Conservation (phyloP, 1,140 invertebrate genomes). For the Drosophila punjabiensis region DNA sequence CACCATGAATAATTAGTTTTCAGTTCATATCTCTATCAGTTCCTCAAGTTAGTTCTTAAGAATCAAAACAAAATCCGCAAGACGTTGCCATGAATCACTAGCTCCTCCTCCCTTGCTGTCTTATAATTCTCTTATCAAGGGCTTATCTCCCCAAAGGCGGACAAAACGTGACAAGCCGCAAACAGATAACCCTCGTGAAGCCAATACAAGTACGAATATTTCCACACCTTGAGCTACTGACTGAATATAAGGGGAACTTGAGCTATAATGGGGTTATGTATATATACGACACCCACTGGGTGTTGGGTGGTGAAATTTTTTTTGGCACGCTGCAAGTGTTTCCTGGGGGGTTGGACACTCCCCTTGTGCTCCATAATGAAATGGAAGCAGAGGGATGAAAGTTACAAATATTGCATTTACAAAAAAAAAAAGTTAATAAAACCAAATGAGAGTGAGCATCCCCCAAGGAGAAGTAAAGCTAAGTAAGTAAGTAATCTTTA, state of each 20-base stretch:
- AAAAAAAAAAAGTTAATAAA: slow-evolving; percentile 27
- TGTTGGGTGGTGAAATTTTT: slow-evolving; percentile 23
- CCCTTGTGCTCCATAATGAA: neutral
- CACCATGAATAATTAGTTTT: neutral
- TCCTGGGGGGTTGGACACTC: slow-evolving; percentile 24
- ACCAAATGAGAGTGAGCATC: slow-evolving; percentile 1
- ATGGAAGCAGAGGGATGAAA: slow-evolving; percentile 15
- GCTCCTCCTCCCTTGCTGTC: neutral
- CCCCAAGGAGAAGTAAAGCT: neutral
- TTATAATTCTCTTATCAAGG: slow-evolving; percentile 7
- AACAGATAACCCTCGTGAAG: slow-evolving; percentile 25
- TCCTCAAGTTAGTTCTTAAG: neutral
- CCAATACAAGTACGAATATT: neutral
- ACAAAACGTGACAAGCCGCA: slow-evolving; percentile 25
- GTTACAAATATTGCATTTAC: slow-evolving; percentile 26
- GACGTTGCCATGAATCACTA: slow-evolving; percentile 2
- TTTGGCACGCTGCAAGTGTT: slow-evolving; percentile 22
- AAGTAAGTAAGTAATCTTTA: slow-evolving; percentile 4
- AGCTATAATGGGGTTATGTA: slow-evolving; percentile 18
- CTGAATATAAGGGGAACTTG: neutral
- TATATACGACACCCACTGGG: slow-evolving; percentile 7
- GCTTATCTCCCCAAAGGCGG: slow-evolving; percentile 21
- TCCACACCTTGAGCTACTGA: slow-evolving; percentile 9
- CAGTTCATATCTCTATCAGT: neutral
- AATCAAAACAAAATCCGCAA: slow-evolving; percentile 2